Base-by-base conservation (phyloP, 2,888 invertebrate genomes). In the Himalopsyche tibetana region DNA sequence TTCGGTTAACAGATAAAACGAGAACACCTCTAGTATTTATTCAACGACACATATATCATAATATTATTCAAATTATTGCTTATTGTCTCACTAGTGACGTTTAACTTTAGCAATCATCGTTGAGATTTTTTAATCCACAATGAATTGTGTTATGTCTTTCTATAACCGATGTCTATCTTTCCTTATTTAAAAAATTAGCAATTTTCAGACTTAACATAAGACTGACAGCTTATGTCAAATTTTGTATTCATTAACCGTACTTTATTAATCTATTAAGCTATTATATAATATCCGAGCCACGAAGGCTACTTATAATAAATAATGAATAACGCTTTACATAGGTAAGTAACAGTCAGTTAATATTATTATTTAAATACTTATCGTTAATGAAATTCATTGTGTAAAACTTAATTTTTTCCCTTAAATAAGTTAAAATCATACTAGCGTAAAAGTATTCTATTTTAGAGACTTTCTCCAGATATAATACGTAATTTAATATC, bases 301-400 rank as follows among this genome's bases (percentile, higher is more conserved):
- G 38, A 74, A 74, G 74, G 74, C 74, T 74, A 74, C 15, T 74
- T n/a, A 36, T 74, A 74, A 74, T 74, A 74, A 74, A 36, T 74
- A 74, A 74, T 74, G 74, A 74, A 74, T 74, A 74, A 36, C 74
- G 74, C 74, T 74, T 74, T 74, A 74, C 15, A 74, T 74, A 74
- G 36, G 19, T 74, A 74, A 74, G 74, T 36, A 36, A 36, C 74
- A 74, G 74, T 74, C 74, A 74, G 74, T 36, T 74, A 74, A 74
- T 74, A 36, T 74, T 12, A 74, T 74, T 12, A 19, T 74, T 74
- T 74, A 74, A 74, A 74, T 15, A 74, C 12, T 63, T 74, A 36
- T 74, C 11, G 36, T 36, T 74, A 74, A 36, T 36, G 74, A 74
- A 28, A 36, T 74, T 74, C 74, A 74, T 36, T 15, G 15, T 74